phyloP scores from a whole-genome alignment of 2,113 vertebrate genomes.

The Rhinogobius similis region DNA sequence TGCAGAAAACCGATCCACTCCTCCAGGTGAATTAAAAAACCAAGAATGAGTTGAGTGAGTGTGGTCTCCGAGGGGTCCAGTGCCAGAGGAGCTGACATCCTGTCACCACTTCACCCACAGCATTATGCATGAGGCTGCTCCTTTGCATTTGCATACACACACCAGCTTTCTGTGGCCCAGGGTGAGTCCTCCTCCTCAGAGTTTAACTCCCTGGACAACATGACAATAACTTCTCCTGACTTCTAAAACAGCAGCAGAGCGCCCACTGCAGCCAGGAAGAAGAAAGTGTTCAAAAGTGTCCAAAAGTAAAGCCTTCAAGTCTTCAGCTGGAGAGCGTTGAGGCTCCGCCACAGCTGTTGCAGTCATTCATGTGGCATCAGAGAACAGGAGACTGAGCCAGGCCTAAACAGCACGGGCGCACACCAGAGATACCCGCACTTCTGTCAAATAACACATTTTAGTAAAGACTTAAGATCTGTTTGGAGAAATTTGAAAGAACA shows the following conservation, averaged over 20 bases:
- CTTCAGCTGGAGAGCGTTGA: neutral
- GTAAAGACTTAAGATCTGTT: neutral
- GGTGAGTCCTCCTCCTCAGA: slow-evolving; percentile 10
- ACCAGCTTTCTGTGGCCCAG: slow-evolving; percentile 12
- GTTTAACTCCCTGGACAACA: slow-evolving; percentile 19
- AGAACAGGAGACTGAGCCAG: neutral
- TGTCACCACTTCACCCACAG: slow-evolving; percentile 50
- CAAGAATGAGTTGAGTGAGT: slow-evolving; percentile 21
- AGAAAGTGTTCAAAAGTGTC: neutral
- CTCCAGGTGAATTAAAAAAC: slow-evolving; percentile 14
- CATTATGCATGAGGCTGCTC: slow-evolving; percentile 47
- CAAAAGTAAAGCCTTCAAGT: neutral
- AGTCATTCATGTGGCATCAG: slow-evolving; percentile 2
- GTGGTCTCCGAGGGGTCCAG: slow-evolving; percentile 44
- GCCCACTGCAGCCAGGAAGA: neutral
- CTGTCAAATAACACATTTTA: neutral
- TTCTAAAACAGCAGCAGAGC: neutral
- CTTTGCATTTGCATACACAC: slow-evolving; percentile 24
- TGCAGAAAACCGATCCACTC: neutral
- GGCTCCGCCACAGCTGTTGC: slow-evolving; percentile 6
- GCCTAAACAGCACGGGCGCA: neutral
- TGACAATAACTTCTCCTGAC: slow-evolving; percentile 20
- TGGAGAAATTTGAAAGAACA: neutral
- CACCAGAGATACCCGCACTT: neutral
- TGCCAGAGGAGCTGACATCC: slow-evolving; percentile 58